These are phyloP conservation scores for Eremobia ochroleuca DNA, from an alignment of 2,888 invertebrate genomes.

Conservation along the genomic window DNA sequence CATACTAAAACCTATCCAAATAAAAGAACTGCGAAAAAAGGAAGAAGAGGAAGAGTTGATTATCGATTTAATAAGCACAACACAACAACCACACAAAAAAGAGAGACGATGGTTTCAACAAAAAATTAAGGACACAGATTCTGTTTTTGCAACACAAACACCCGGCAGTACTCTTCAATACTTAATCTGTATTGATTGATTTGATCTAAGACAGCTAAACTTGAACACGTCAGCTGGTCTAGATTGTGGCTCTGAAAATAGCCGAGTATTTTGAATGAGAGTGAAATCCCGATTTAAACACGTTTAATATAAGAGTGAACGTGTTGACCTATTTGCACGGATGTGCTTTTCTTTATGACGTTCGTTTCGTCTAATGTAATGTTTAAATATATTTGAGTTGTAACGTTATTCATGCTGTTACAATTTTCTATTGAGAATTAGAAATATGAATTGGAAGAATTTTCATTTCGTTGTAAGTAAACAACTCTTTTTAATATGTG, in stretches of 20 bases:
- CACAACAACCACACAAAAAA: neutral
- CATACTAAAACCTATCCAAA: neutral
- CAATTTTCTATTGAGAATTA: neutral
- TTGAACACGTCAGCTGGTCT: constrained; percentile 58
- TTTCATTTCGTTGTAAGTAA: neutral
- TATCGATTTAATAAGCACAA: neutral
- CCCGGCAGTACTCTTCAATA: constrained; percentile 10
- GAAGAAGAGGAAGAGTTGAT: neutral
- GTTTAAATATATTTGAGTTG: constrained; percentile 18
- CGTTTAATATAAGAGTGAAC: constrained; percentile 71
- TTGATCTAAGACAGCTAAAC: constrained; percentile 43
- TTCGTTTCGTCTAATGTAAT: constrained; percentile 21
- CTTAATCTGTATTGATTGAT: constrained; percentile 45
- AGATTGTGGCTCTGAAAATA: constrained; percentile 69
- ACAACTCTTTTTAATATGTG: neutral
- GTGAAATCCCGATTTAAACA: constrained; percentile 71
- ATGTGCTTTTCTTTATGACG: constrained; percentile 51
- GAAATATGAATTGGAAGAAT: neutral
- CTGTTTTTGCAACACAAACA: constrained; percentile 15
- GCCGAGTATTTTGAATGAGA: constrained; percentile 68
- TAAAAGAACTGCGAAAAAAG: neutral
- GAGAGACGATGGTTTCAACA: neutral
- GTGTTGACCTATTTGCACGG: constrained; percentile 74
- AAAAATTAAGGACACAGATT: neutral
- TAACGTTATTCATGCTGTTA: constrained; percentile 17